Evolutionary conservation across 2,797 vertebrate species (phyloP).

Genomic region (Tenualosa thibaudeaui): DNA sequence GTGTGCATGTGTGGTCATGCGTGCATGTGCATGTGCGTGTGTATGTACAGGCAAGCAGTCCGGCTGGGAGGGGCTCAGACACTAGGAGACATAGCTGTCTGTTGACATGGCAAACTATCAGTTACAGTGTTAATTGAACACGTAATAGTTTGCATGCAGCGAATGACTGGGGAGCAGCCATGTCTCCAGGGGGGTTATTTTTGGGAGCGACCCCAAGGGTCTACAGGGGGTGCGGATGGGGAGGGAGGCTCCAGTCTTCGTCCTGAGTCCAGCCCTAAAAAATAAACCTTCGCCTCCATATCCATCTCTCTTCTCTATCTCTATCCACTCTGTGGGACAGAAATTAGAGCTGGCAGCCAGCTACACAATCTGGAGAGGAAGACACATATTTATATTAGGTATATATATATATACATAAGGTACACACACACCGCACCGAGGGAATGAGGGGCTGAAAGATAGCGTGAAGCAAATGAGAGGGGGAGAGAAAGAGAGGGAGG

Average conservation of each 20-base stretch:
- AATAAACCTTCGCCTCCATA: too few species aligned
- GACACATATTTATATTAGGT: constrained; percentile 13
- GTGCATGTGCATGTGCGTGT: too few species aligned
- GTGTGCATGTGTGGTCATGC: too few species aligned
- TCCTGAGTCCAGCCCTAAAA: too few species aligned
- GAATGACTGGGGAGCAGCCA: constrained; percentile 63
- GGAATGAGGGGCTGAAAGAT: neutral
- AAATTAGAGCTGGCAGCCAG: constrained; percentile 1
- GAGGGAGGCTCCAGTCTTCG: neutral
- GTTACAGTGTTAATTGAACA: constrained; percentile 69
- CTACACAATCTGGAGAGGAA: constrained; percentile 7
- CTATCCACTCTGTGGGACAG: neutral
- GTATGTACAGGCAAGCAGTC: neutral
- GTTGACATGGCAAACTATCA: constrained; percentile 67
- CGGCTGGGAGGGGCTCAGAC: constrained; percentile 22
- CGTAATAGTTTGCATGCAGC: constrained; percentile 62
- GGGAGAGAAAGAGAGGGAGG: neutral
- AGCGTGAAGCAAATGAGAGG: neutral
- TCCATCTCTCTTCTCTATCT: neutral
- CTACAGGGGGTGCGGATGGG: neutral
- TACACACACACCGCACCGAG: neutral
- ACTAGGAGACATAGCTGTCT: constrained; percentile 53
- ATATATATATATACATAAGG: neutral
- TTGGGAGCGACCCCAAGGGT: constrained; percentile 37
- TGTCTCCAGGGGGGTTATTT: constrained; percentile 64